A percentile compares a stretch with the other conserved stretches of the same genome.
Evolutionary conservation across 1,140 invertebrate species (phyloP).

Genomic region (Acromyrmex charruanus): DNA sequence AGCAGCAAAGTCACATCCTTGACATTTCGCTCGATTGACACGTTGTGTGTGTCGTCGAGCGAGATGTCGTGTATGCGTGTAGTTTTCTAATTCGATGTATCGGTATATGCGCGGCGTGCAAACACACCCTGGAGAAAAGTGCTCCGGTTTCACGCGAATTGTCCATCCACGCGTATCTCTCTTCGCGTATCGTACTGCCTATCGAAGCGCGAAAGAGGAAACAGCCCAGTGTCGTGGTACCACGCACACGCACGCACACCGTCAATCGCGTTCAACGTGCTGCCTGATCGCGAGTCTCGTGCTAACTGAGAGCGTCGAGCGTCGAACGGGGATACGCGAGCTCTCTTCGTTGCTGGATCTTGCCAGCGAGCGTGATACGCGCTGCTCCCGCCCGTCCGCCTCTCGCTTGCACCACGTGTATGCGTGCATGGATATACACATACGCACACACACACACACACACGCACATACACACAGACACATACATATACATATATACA

Average conservation of each 20-base stretch:
- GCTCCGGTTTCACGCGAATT: no score
- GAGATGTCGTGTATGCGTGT: neutral
- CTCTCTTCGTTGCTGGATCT: constrained; percentile 77
- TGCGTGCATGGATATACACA: neutral
- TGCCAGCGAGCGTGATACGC: constrained; percentile 62
- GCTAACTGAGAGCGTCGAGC: constrained; percentile 82
- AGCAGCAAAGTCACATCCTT: constrained; percentile 16
- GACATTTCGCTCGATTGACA: constrained; percentile 22
- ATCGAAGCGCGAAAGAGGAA: constrained; percentile 21
- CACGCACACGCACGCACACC: neutral
- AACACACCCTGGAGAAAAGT: neutral
- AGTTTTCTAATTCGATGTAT: neutral
- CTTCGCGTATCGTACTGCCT: neutral
- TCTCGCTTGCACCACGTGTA: neutral
- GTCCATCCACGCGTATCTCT: neutral
- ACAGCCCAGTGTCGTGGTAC: constrained; percentile 16
- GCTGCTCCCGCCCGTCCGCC: constrained; percentile 23
- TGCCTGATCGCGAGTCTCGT: constrained; percentile 84
- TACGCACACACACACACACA: neutral
- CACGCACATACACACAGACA: neutral
- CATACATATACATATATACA: neutral
- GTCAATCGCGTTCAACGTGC: constrained; percentile 64
- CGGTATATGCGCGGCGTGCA: neutral
- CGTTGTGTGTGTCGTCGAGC: neutral
- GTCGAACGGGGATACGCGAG: constrained; percentile 74